Evolutionary conservation across 1,140 invertebrate species (phyloP), one percentile per base, ranked within the genome.

Genomic region (Calosoma granatense): DNA sequence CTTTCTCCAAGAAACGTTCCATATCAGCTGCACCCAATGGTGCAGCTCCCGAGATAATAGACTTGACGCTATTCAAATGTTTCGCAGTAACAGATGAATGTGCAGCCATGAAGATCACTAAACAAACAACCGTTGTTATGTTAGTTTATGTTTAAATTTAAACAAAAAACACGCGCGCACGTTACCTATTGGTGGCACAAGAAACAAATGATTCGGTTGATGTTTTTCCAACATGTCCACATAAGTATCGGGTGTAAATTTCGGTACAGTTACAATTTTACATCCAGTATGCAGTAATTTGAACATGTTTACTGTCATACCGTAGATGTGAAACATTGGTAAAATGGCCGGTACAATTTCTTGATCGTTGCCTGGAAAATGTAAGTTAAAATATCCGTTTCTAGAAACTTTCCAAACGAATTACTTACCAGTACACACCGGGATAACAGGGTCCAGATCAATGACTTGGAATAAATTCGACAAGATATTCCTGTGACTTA

Each of bases 251-350:
- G 85, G 82, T 47, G 76, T 75, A 60, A 94, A 95, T 69, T 80
- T 83, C 1, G 87, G 84, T 51, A 94, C 53, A 0, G 87, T 85
- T 0, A 92, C 72, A 21, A 89, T 55, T 64, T 84, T 84, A 0
- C 72, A 63, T 0, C 91, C 91, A n/a, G 69, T 64, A 0, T 73
- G 63, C 30, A 93, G 60, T 59, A 76, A 77, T 53, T 78, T 72
- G 0, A 85, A 57, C 62, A 81, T 70, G 1, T 79, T 60, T 1
- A 74, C 64, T 9, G 73, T 77, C 54, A 92, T 74, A 0, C 90
- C 92, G 66, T 88, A 95, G 55, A 87, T 87, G 65, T 97, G 93
- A 63, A 86, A 95, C 66, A 92, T 82, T 2, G 92, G 93, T 39
- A 96, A 68, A 2, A 94, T 72, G 0, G 68, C 68, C 1, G 85